These are phyloP conservation scores for Drosophila formosana DNA, from an alignment of 2,888 invertebrate genomes.

Conservation along the genomic window DNA sequence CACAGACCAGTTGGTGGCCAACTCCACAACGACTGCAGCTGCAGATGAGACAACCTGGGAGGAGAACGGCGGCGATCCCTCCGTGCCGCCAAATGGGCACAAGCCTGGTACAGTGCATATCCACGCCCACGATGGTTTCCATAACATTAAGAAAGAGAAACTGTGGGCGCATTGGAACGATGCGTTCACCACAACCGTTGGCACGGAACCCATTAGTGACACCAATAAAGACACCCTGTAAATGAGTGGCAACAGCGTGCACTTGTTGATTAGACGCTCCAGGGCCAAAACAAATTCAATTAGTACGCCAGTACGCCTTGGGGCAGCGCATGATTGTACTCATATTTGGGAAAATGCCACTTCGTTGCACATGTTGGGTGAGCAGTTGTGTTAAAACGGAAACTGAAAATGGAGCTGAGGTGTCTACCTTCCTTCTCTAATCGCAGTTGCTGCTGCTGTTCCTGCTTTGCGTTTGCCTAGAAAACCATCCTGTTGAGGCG, in stretches of 20 bases:
- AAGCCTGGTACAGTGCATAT: slow-evolving; percentile 26
- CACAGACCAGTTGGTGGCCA: background rate
- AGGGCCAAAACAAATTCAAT: slow-evolving; percentile 39
- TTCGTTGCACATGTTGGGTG: slow-evolving; percentile 3
- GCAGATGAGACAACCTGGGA: no score
- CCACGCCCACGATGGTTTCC: slow-evolving; percentile 59
- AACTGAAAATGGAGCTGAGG: background rate
- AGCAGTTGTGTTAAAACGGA: background rate
- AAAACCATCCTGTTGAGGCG: no score
- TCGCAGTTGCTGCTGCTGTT: background rate
- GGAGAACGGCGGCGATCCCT: slow-evolving; percentile 40
- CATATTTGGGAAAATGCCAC: slow-evolving; percentile 4
- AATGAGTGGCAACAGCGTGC: slow-evolving; percentile 13
- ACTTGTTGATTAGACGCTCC: slow-evolving; percentile 33
- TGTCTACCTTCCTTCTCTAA: background rate
- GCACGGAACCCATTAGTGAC: background rate
- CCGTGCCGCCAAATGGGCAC: slow-evolving; percentile 13
- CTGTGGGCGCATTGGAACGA: slow-evolving; percentile 58
- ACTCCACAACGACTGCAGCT: background rate
- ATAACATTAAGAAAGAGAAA: slow-evolving; percentile 37
- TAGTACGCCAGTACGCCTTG: slow-evolving; percentile 8
- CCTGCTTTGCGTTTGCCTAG: background rate
- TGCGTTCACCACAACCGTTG: slow-evolving; percentile 25
- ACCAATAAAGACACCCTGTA: slow-evolving; percentile 41
- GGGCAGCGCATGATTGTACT: slow-evolving; percentile 1